Evolutionary conservation across 1,140 invertebrate species (phyloP).

Genomic region (Branchinecta lindahli): DNA sequence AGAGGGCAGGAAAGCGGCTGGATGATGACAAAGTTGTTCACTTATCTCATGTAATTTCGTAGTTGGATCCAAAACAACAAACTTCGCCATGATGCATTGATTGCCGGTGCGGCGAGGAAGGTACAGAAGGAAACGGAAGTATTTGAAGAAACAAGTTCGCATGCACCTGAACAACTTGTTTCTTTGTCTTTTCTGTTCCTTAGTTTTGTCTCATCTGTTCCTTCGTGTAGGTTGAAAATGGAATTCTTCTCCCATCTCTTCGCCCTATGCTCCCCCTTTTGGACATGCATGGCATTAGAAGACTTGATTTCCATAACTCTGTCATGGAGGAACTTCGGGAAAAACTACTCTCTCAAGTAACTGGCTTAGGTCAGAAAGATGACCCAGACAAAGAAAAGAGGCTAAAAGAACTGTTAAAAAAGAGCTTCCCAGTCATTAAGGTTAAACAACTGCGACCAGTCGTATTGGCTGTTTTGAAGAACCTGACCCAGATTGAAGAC

Average conservation of each 20-base stretch:
- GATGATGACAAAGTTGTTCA: no score
- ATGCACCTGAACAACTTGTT: no score
- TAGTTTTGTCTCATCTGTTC: no score
- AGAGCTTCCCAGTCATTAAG: slow-evolving; percentile 84
- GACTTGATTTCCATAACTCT: slow-evolving; percentile 86
- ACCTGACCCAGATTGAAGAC: slow-evolving; percentile 83
- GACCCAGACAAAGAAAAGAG: slow-evolving; percentile 62
- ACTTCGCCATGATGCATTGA: no score
- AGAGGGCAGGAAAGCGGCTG: no score
- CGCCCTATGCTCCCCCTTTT: slow-evolving; percentile 83
- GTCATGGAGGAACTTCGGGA: slow-evolving; percentile 85
- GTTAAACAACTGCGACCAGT: slow-evolving; percentile 84
- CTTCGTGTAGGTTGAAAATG: slow-evolving; percentile 59
- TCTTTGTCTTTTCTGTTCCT: no score
- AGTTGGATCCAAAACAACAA: no score
- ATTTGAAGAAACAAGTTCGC: no score
- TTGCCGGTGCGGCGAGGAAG: no score
- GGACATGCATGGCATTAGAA: slow-evolving; percentile 76
- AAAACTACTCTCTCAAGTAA: slow-evolving; percentile 69
- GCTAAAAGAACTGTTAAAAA: slow-evolving; percentile 73
- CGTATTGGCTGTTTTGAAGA: slow-evolving; percentile 83
- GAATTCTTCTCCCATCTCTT: slow-evolving; percentile 78
- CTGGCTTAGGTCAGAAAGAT: slow-evolving; percentile 65
- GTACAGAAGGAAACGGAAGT: no score
- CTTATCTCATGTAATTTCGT: no score